These are phyloP conservation scores for Crotalus horridus DNA, from an alignment of 2,113 vertebrate species.

Conservation along the genomic window DNA sequence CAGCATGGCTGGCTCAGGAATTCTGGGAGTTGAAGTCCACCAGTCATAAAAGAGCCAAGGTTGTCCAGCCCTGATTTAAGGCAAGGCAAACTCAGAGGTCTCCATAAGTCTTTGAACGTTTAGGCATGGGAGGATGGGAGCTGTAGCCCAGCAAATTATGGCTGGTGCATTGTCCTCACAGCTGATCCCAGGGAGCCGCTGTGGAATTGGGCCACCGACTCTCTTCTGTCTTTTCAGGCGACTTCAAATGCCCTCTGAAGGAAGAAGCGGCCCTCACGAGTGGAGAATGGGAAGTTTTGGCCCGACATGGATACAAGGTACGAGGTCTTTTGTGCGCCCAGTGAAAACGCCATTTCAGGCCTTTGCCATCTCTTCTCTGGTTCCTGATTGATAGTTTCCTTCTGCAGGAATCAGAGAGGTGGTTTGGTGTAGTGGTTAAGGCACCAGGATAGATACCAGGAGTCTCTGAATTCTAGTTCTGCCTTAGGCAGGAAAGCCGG, in stretches of 20 bases:
- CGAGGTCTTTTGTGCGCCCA: neutral
- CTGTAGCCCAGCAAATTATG: neutral
- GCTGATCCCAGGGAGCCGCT: neutral
- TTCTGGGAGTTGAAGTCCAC: too few relatives aligned
- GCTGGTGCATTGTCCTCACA: neutral
- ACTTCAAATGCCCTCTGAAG: conserved; percentile 89
- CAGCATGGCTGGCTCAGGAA: too few relatives aligned
- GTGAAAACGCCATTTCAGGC: too few relatives aligned
- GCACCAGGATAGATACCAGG: neutral
- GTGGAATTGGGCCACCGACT: neutral
- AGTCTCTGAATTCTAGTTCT: neutral
- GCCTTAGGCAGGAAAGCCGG: neutral
- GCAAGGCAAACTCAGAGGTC: neutral
- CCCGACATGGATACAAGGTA: conserved; percentile 93
- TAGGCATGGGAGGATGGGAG: neutral
- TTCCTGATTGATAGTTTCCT: neutral
- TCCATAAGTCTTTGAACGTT: neutral
- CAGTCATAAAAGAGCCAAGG: too few relatives aligned
- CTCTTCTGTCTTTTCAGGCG: conserved; percentile 66
- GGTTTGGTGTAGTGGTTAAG: neutral
- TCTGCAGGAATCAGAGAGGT: neutral
- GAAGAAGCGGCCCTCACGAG: conserved; percentile 87
- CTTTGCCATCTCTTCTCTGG: neutral
- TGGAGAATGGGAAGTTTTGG: conserved; percentile 95
- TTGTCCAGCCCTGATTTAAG: neutral